Evolutionary conservation across 2,113 vertebrate genomes (phyloP), one percentile per base, ranked within the genome.

Genomic region (Misgurnus mizolepis): DNA sequence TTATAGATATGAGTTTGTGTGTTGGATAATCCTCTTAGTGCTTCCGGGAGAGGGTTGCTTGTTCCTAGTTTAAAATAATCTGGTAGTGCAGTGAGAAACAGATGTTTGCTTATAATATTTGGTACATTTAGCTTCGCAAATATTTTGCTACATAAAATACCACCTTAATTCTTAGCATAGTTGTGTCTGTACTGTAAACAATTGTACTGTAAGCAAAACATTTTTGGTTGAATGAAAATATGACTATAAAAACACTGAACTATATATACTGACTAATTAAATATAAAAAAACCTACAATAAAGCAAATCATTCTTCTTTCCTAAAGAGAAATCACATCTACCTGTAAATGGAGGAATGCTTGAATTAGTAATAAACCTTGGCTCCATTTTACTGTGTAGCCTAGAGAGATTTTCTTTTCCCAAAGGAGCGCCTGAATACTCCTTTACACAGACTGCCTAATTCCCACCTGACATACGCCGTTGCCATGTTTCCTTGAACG

Each of bases 361-460:
- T 73, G n/a, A 27, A 45, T 22, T 60, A 22, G 39, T 60, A 27
- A 60, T 73, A 73, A 18, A 73, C 55, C n/a, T 60, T 5, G 17
- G 43, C 15, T 71, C 56, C 17, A 41, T 27, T 39, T 60, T 73
- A 43, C 60, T 27, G 10, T 41, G 55, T 60, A 17, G 11, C 53
- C 71, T 60, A 10, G 17, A 58, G 71, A 14, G 55, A 73, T 45
- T 5, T 3, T 18, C 45, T 60, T 45, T 27, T 60, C 71, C 55
- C 71, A 73, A 58, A 61, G 69, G 56, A 61, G 18, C 56, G 47
- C 56, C 56, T 74, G 71, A 75, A 64, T 7, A 64, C 41, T 47
- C 41, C 56, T 17, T 15, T 14, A 61, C 71, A 73, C 71, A 61
- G 58, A 64, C 72, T 75, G 18, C 11, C 58, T 7, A 43, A 75